Conservation (phyloP, 2,797 vertebrate genomes). For the Silurus aristotelis region DNA sequence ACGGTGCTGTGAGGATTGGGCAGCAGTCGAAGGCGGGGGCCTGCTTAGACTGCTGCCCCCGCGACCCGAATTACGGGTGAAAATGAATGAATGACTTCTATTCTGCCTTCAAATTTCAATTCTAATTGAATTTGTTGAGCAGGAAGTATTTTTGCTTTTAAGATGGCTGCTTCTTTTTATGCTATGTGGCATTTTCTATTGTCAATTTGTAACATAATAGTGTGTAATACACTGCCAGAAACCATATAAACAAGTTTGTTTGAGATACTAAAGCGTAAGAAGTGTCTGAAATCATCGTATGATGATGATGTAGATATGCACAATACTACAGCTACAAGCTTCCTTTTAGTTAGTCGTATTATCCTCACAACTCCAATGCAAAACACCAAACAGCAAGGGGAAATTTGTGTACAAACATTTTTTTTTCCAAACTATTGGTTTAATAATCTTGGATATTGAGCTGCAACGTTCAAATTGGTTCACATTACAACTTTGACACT, state of each 20-base stretch:
- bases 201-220: neutral
- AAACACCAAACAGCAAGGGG: neutral
- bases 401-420: neutral
- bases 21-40: no score
- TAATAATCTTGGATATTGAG: slow-evolving; percentile 55
- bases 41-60: no score
- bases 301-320: neutral
- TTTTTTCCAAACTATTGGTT: neutral
- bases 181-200: neutral
- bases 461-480: neutral
- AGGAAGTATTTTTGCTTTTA: neutral
- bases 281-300: neutral
- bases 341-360: neutral
- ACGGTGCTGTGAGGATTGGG: no score
- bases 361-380: neutral
- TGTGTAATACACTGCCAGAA: neutral
- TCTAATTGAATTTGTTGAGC: neutral
- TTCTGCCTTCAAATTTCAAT: neutral
- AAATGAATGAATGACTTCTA: no score
- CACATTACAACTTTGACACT: neutral
- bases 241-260: neutral
- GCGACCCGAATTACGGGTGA: no score
- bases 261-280: neutral
- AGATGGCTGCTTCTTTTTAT: neutral
- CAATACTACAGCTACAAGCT: neutral